Evolutionary conservation across 2,888 invertebrate species (phyloP).

Genomic region (Sialis lutaria): DNA sequence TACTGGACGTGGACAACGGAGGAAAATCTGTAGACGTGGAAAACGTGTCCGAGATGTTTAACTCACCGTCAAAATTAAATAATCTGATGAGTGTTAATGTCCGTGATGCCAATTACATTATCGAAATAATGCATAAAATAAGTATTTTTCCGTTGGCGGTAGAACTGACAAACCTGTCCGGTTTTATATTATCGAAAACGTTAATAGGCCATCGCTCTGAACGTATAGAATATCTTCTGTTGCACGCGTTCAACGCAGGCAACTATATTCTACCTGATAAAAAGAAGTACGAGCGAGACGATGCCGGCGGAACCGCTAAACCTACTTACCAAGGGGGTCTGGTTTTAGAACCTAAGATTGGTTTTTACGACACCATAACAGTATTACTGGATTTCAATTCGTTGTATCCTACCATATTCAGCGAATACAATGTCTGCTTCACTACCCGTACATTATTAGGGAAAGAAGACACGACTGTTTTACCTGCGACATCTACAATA

Average conservation of each 20-base stretch:
- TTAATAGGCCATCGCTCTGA: conserved; percentile 88
- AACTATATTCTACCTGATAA: conserved; percentile 91
- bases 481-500: no score
- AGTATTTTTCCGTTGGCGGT: conserved; percentile 86
- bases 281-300: conserved; percentile 9
- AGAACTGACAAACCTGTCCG: conserved; percentile 94
- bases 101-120: conserved; percentile 10
- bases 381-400: conserved; percentile 98
- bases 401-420: conserved; percentile 97
- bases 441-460: no score
- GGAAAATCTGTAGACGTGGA: no score
- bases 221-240: conserved; percentile 83
- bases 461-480: conserved; percentile 94
- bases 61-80: conserved; percentile 40
- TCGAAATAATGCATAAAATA: conserved; percentile 80
- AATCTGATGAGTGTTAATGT: no score
- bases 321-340: conserved; percentile 80
- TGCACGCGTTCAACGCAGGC: conserved; percentile 90
- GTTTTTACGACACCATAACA: conserved; percentile 91
- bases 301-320: conserved; percentile 30
- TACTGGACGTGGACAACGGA: conserved; percentile 54
- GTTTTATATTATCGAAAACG: conserved; percentile 84
- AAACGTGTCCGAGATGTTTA: conserved; percentile 51
- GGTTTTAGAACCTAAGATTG: conserved; percentile 92
- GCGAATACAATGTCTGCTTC: conserved; percentile 98